These are phyloP conservation scores for Conger conger DNA, from an alignment of 2,113 vertebrate genomes.

Conservation along the genomic window DNA sequence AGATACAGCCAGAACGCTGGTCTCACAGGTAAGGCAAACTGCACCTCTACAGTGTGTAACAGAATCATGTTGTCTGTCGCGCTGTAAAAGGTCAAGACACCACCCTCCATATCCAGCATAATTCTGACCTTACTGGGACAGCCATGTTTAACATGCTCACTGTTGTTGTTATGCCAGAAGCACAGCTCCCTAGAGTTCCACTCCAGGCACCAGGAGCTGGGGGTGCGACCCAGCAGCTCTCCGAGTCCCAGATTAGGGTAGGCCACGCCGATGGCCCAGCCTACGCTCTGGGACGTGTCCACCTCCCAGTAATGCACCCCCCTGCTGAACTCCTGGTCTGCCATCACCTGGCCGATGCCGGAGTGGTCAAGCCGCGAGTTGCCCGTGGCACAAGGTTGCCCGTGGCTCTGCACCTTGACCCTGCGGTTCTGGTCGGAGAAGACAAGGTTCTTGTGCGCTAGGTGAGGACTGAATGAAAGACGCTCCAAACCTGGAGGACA, in stretches of 20 bases:
- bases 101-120: slow-evolving; percentile 30
- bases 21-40: slow-evolving; percentile 33
- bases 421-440: slow-evolving; percentile 38
- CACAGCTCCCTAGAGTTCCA: slow-evolving; percentile 36
- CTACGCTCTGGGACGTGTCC: slow-evolving; percentile 25
- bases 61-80: neutral
- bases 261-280: slow-evolving; percentile 56
- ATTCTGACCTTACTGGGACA: slow-evolving; percentile 28
- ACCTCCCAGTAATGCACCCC: slow-evolving; percentile 46
- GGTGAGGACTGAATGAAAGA: slow-evolving; percentile 27
- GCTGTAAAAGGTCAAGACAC: slow-evolving; percentile 38
- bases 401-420: slow-evolving; percentile 39
- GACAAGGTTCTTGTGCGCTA: slow-evolving; percentile 41
- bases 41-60: slow-evolving; percentile 21
- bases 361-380: no score
- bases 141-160: slow-evolving; percentile 22
- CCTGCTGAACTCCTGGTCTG: slow-evolving; percentile 45
- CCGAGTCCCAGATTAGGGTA: slow-evolving; percentile 25
- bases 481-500: slow-evolving; percentile 28
- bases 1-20: slow-evolving; percentile 50
- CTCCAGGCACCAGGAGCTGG: slow-evolving; percentile 49
- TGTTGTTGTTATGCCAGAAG: slow-evolving; percentile 32
- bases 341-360: slow-evolving; percentile 46
- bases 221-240: slow-evolving; percentile 33
- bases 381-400: neutral